Percentiles rank a stretch among this genome's conserved stretches.
phyloP scores from a whole-genome alignment of 2,113 vertebrate species.

The Mormyrus lacerda region DNA sequence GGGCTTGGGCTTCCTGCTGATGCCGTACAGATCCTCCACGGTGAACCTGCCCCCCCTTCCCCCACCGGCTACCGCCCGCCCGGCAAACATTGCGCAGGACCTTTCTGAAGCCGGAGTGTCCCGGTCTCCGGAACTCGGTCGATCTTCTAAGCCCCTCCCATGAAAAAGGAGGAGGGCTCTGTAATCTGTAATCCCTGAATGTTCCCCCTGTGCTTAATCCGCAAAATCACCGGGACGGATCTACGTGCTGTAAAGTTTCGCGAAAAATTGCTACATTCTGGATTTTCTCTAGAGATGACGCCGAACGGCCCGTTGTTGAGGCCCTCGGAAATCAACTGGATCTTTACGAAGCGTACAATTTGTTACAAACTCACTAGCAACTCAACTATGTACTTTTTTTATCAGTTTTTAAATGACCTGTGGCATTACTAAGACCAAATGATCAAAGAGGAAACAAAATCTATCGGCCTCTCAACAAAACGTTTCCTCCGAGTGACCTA shows the following conservation, averaged over 20 bases:
- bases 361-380: neutral
- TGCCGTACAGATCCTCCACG: conserved; percentile 70
- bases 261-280: neutral
- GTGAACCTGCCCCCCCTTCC: conserved; percentile 65
- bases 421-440: no score
- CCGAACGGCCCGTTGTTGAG: neutral
- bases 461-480: no score
- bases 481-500: no score
- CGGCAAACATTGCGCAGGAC: conserved; percentile 56
- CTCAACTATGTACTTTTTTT: no score
- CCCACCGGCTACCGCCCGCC: conserved; percentile 40
- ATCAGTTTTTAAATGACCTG: no score
- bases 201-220: neutral
- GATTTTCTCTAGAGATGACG: neutral
- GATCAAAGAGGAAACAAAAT: no score
- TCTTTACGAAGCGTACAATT: neutral
- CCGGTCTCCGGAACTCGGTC: conserved; percentile 20
- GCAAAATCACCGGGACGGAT: neutral
- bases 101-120: conserved; percentile 15
- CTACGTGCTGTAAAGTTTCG: neutral
- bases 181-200: neutral
- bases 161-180: neutral
- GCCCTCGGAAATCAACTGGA: neutral
- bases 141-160: neutral
- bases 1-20: conserved; percentile 65